Conservation (phyloP, 1,140 invertebrate genomes). For the Paraescarpia echinospica region DNA sequence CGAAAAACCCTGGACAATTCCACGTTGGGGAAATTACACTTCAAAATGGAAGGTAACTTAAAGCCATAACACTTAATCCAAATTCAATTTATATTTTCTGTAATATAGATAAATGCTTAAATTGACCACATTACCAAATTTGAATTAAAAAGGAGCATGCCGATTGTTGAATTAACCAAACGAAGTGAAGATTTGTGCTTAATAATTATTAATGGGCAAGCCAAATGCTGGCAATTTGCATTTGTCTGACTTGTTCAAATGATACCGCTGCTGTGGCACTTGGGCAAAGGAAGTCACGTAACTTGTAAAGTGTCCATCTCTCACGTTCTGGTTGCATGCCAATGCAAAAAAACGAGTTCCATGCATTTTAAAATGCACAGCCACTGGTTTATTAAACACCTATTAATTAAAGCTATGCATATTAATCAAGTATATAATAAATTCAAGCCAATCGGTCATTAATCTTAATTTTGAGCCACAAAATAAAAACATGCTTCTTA, state of each 20-base stretch:
- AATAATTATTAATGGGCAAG: background rate
- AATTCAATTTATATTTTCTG: background rate
- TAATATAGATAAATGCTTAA: background rate
- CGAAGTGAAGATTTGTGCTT: background rate
- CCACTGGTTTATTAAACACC: background rate
- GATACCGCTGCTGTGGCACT: background rate
- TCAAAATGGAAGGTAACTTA: background rate
- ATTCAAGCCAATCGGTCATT: background rate
- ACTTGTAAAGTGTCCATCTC: too few relatives aligned
- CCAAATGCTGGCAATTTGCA: background rate
- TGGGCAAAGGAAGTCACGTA: background rate
- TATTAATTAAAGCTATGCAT: background rate
- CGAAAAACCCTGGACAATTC: background rate
- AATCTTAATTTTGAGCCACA: background rate
- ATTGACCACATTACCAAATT: background rate
- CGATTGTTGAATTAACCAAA: background rate
- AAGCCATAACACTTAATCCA: background rate
- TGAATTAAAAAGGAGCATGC: background rate
- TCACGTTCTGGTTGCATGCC: background rate
- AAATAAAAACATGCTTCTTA: background rate
- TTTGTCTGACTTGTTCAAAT: background rate
- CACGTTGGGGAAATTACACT: background rate
- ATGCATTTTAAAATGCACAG: background rate
- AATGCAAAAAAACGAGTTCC: background rate
- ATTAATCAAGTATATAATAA: background rate